phyloP scores from a whole-genome alignment of 2,888 invertebrate species.

The Drosophila vallismaia region DNA sequence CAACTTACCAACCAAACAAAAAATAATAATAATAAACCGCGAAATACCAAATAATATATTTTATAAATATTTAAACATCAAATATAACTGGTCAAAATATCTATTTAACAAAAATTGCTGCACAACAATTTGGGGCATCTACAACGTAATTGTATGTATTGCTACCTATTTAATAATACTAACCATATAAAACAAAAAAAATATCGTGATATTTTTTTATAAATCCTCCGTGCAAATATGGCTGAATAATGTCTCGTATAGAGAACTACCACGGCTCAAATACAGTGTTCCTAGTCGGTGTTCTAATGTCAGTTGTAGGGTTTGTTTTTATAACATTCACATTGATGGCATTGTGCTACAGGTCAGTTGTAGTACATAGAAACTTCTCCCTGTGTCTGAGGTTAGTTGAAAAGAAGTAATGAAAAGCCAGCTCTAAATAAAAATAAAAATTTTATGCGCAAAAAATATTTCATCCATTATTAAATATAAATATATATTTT shows the following conservation, averaged over 20 bases:
- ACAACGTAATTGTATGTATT: conserved; percentile 5
- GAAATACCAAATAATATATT: conserved; percentile 53
- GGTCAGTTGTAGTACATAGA: conserved; percentile 99
- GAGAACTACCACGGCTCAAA: conserved; percentile 98
- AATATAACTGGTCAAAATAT: conserved; percentile 17
- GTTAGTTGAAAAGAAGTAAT: conserved; percentile 96
- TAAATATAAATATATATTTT: conserved; percentile 38
- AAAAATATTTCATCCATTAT: conserved; percentile 35
- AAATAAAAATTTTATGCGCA: conserved; percentile 66
- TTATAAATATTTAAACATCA: conserved; percentile 44
- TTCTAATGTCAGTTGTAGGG: conserved; percentile 99
- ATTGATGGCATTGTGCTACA: conserved; percentile 99
- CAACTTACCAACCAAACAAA: conserved; percentile 37
- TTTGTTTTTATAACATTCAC: conserved; percentile 99
- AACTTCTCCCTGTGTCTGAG: conserved; percentile 99
- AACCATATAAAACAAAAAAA: conserved; percentile 19
- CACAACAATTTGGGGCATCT: conserved; percentile 12
- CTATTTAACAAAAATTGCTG: conserved; percentile 6
- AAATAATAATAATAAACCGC: conserved; percentile 62
- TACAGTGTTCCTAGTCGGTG: conserved; percentile 98
- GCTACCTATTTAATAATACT: conserved; percentile 7
- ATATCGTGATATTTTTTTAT: conserved; percentile 26
- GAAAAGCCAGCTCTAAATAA: conserved; percentile 81
- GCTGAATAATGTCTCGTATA: conserved; percentile 85
- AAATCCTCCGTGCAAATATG: conserved; percentile 43